Base-by-base conservation (phyloP, 2,888 invertebrate genomes). In the Molanna angustata region DNA sequence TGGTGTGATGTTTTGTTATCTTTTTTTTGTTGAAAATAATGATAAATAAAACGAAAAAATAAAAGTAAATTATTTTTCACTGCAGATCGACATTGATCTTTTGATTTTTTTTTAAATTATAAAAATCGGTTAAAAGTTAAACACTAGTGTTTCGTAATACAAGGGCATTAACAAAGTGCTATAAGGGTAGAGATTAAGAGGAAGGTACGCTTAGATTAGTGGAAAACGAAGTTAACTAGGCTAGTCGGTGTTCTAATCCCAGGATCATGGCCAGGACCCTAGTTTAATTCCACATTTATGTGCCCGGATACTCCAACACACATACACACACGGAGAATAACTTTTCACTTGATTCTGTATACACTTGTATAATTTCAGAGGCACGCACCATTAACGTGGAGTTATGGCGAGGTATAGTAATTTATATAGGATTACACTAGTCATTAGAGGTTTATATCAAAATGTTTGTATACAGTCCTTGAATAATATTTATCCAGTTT, bases 161-260 rank as follows among this genome's bases (percentile, higher is more conserved):
- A 52, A 13, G 52, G 22, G 52, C 44, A 48, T 52, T 48, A 52
- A 44, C 44, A 22, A 16, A 48, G 52, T 27, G 11, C 56, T 52
- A 56, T 56, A 52, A 56, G 40, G 44, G 51, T n/a, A 11, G 52
- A 56, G 56, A 56, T 56, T 56, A 56, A 31, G 32, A 19, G 52
- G 45, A 42, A 51, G 55, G 55, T 51, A 51, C 31, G 48, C 43
- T 41, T 19, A 49, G 56, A 56, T 56, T 56, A 52, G 56, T 47
- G 49, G 55, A 49, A 55, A 50, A 53, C 51, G 46, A 55, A 55
- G 51, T 55, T 55, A 51, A 47, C 45, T 55, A 51, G 55, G 55
- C 55, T 51, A 55, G 55, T 55, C 47, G 51, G 51, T 48, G 41
- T 41, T 21, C 21, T 56, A 56, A 56, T 52, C 56, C 56, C 39